Evolutionary conservation across 2,888 invertebrate species (phyloP), one percentile per base, ranked within the genome.

Genomic region (Phlogophora meticulosa): DNA sequence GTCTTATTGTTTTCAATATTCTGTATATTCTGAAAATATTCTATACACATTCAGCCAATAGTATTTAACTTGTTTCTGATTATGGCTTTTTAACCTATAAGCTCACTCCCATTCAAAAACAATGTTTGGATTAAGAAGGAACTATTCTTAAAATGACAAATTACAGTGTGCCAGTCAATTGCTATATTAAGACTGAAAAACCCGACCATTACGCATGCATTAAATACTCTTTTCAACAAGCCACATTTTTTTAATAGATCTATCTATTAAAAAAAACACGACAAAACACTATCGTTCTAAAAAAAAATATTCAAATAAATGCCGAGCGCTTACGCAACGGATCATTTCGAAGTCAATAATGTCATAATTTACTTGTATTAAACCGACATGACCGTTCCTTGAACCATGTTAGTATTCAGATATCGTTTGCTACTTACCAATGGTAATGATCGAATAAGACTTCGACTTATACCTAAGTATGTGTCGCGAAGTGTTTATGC

Each of bases 351-450:
- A 80, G 80, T 80, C 82, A 82, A 69, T 79, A 84, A 85, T 83
- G 82, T 79, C 79, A 79, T 76, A 77, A 85, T 88, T 87, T 83
- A 79, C 82, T 81, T 85, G 81, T 85, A 85, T 88, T 85, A 89
- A 88, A 86, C 87, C 75, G 80, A 87, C 82, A 74, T 89, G 88
- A 83, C 89, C 88, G 90, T 90, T 90, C 85, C 78, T 88, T 89
- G 90, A 91, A 90, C 91, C 84, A 62, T 62, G 63, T 85, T 87
- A 70, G 49, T 80, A 87, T 86, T 81, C 85, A 80, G 65, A 58
- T 78, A 62, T 38, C 65, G 71, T 65, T 58, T 17, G 38, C 78
- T 84, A 73, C 76, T 87, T 85, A 81, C 73, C 78, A 76, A 68
- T 80, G 64, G 73, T 74, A 80, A 81, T 81, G 40, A 49, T 43